Base-by-base conservation (phyloP, 2,888 invertebrate species). In the Drymonia ruficornis region DNA sequence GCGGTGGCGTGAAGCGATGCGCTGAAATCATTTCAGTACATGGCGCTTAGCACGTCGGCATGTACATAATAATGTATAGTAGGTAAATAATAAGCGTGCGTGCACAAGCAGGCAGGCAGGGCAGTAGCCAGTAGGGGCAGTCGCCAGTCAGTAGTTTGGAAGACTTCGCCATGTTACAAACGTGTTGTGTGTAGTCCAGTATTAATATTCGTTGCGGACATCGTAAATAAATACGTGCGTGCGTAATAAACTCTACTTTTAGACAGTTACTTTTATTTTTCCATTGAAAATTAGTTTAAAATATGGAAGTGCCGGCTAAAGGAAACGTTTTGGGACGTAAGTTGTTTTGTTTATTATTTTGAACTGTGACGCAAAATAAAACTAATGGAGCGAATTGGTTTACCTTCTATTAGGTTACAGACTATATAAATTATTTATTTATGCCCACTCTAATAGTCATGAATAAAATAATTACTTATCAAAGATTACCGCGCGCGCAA, bases 241-340 rank as follows among this genome's bases (percentile, higher is more conserved):
- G 7, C 1, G 0, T 38, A 38, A 15, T 9, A 2, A 34, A 34
- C 11, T 3, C 11, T 5, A 0, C 11, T 16, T 16, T 16, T 40
- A 0, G 16, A 8, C 2, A 16, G 40, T n/a, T 15, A 16, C 16
- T 40, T 16, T 16, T 15, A 15, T 15, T 0, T 38, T 15, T 9
- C n/a, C n/a, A n/a, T n/a, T n/a, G n/a, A n/a, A n/a, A n/a, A n/a
- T 15, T 8, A 40, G 11, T 40, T 9, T 16, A 40, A 40, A 16
- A 40, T n/a, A 93, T 94, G 86, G 93, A 94, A 71, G 93, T 94
- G 65, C 93, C 93, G 36, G 93, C 94, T 0, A 93, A 78, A 74
- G 94, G 94, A 82, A 94, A 93, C 77, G 70, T 94, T 70, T 86
- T 94, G 65, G 94, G 94, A 81, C 90, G 94, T 94, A 85, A 94